These are phyloP conservation scores for Bos javanicus DNA, from an alignment of 2,113 vertebrate species.

Conservation along the genomic window DNA sequence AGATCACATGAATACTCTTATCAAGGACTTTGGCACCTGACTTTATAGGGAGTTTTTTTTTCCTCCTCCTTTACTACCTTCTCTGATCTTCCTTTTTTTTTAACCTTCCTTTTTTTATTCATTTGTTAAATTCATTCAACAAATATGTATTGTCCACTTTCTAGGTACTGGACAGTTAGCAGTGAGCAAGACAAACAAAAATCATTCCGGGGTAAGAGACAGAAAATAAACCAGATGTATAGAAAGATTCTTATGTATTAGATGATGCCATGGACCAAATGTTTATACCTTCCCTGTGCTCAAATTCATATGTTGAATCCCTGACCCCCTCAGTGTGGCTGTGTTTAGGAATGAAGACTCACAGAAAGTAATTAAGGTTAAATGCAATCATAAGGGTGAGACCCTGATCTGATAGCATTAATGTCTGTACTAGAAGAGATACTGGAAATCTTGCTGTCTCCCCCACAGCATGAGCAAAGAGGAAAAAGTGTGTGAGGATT, in stretches of 20 bases:
- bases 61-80: not conserved
- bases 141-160: not conserved
- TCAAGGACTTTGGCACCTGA: not conserved
- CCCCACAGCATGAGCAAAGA: not conserved
- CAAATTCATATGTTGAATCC: not conserved
- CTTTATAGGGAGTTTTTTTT: not conserved
- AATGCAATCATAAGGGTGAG: not conserved
- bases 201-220: not conserved
- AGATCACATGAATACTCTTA: not conserved
- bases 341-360: not conserved
- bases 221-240: not conserved
- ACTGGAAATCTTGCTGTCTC: not conserved
- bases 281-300: not conserved
- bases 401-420: not conserved
- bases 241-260: not conserved
- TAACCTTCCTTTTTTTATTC: conserved; percentile 10
- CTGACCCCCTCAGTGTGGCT: not conserved
- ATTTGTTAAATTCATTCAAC: not conserved
- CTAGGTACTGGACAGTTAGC: not conserved
- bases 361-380: not conserved
- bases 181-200: not conserved
- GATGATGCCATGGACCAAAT: not conserved
- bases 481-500: not conserved
- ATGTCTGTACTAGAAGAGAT: not conserved
- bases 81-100: not conserved